These are phyloP conservation scores for Strigamia transsilvanica DNA, from an alignment of 2,888 invertebrate genomes.

Conservation along the genomic window DNA sequence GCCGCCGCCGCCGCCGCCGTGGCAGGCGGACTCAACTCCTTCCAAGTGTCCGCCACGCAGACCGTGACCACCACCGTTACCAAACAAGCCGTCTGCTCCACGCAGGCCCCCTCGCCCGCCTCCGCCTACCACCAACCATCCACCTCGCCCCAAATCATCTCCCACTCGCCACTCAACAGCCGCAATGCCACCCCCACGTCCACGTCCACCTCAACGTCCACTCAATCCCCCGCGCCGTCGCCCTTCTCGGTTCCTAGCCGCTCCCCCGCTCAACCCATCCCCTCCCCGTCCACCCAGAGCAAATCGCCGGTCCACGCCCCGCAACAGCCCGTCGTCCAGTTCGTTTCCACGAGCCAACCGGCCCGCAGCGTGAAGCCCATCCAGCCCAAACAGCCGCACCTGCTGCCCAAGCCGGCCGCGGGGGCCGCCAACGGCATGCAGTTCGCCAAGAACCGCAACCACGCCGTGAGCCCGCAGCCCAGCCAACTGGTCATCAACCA, in stretches of 20 bases:
- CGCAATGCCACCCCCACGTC: constrained; percentile 51
- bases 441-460: constrained; percentile 52
- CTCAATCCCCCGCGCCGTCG: constrained; percentile 51
- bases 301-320: constrained; percentile 55
- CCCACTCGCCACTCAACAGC: constrained; percentile 49
- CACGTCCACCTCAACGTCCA: too few relatives aligned
- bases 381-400: constrained; percentile 69
- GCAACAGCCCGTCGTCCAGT: constrained; percentile 58
- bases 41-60: constrained; percentile 52
- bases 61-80: constrained; percentile 9
- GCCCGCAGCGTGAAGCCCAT: constrained; percentile 60
- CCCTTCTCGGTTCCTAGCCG: constrained; percentile 53
- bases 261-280: constrained; percentile 54
- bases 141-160: constrained; percentile 52
- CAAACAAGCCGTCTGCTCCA: constrained; percentile 51
- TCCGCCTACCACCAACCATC: constrained; percentile 53
- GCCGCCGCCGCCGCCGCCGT: neutral
- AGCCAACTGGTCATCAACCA: constrained; percentile 55
- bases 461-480: constrained; percentile 52
- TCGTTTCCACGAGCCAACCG: constrained; percentile 8
- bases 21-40: neutral
- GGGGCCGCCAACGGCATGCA: constrained; percentile 53
- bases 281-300: constrained; percentile 54
- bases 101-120: constrained; percentile 56
- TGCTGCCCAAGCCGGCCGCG: constrained; percentile 60